phyloP scores from a whole-genome alignment of 1,140 invertebrate species.

The Camponotus pennsylvanicus region DNA sequence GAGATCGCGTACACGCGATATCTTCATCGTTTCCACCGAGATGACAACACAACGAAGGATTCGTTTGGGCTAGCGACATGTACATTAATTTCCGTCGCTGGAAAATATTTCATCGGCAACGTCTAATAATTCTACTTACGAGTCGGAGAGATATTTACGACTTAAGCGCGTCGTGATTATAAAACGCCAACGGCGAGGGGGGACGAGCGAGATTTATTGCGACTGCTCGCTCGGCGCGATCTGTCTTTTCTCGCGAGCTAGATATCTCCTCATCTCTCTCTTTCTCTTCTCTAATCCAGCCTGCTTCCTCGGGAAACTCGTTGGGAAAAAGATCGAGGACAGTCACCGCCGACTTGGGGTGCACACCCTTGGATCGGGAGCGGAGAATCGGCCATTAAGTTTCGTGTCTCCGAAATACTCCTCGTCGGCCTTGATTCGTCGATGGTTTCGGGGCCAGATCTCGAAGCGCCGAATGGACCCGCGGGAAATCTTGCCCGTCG shows the following conservation, averaged over 20 bases:
- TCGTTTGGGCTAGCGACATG: slow-evolving; percentile 5
- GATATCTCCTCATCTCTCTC: background rate
- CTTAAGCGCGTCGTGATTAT: slow-evolving; percentile 58
- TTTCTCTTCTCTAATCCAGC: slow-evolving; percentile 31
- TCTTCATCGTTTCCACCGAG: slow-evolving; percentile 27
- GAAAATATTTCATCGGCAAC: slow-evolving; percentile 54
- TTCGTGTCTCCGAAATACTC: slow-evolving; percentile 56
- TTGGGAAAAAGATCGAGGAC: slow-evolving; percentile 4
- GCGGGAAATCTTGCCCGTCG: slow-evolving; percentile 66
- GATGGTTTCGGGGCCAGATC: slow-evolving; percentile 12
- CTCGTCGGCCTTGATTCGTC: slow-evolving; percentile 55
- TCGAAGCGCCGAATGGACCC: slow-evolving; percentile 62
- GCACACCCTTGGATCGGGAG: background rate
- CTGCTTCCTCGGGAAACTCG: background rate
- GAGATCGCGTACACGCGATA: background rate
- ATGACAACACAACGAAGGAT: slow-evolving; percentile 19
- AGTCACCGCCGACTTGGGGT: background rate
- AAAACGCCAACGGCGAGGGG: slow-evolving; percentile 30
- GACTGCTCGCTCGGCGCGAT: slow-evolving; percentile 44
- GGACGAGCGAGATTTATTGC: slow-evolving; percentile 43
- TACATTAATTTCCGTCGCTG: slow-evolving; percentile 54
- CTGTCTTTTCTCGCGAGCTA: slow-evolving; percentile 49
- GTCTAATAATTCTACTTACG: slow-evolving; percentile 61
- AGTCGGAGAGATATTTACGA: slow-evolving; percentile 57
- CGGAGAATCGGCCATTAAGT: slow-evolving; percentile 50